Evolutionary conservation across 2,113 vertebrate species (phyloP).

Genomic region (Lamprologus lemairii): DNA sequence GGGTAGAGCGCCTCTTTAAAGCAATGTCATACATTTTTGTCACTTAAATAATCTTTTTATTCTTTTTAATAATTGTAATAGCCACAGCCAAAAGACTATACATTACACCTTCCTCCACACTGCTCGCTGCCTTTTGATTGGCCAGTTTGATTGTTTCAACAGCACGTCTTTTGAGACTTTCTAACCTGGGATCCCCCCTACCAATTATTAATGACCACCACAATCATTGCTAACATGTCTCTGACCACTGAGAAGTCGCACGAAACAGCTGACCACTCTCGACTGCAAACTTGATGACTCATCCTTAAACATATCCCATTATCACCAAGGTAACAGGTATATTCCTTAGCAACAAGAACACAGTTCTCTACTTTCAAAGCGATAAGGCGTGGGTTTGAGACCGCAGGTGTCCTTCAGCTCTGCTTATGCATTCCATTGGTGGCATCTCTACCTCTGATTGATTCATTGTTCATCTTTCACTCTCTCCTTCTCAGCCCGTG

Average conservation of each 20-base stretch:
- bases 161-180: background rate
- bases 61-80: background rate
- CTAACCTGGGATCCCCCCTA: background rate
- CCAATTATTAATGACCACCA: background rate
- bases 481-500: constrained; percentile 36
- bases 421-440: background rate
- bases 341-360: constrained; percentile 62
- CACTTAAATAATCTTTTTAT: background rate
- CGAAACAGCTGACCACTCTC: background rate
- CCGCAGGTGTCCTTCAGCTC: constrained; percentile 39
- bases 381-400: constrained; percentile 38
- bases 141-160: background rate
- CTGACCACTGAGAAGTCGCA: background rate
- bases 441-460: constrained; percentile 28
- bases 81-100: background rate
- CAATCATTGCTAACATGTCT: background rate
- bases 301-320: constrained; percentile 31
- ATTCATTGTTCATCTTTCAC: constrained; percentile 49
- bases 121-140: background rate
- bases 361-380: constrained; percentile 14
- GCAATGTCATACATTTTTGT: background rate
- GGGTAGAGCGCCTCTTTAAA: background rate
- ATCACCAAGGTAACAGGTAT: constrained; percentile 64
- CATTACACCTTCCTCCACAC: background rate
- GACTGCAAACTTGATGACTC: constrained; percentile 49